phyloP scores from a whole-genome alignment of 1,140 invertebrate genomes.

The Ditylenchus dipsaci region DNA sequence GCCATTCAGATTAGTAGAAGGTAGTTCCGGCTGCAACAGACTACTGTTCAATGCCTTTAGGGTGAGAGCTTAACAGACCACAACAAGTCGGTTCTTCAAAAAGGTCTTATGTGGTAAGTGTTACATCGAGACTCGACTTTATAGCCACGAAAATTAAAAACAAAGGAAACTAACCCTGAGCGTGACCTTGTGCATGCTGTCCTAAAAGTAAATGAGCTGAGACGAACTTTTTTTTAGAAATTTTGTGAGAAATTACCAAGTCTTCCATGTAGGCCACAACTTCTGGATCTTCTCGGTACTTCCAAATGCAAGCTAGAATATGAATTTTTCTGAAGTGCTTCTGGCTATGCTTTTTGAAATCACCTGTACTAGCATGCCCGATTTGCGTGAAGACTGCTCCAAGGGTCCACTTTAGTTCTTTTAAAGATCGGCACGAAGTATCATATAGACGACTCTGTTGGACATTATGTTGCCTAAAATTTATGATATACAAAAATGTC shows the following conservation, averaged over 20 bases:
- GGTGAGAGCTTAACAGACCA: too few relatives aligned
- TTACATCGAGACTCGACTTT: too few relatives aligned
- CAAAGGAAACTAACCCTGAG: slow-evolving; percentile 30
- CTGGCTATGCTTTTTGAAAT: neutral
- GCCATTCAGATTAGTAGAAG: too few relatives aligned
- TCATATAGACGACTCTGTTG: slow-evolving; percentile 45
- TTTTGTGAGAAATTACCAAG: slow-evolving; percentile 1
- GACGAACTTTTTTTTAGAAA: too few relatives aligned
- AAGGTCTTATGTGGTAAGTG: too few relatives aligned
- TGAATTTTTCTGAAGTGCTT: neutral
- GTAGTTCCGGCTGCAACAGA: too few relatives aligned
- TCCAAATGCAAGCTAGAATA: slow-evolving; percentile 41
- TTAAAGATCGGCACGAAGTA: slow-evolving; percentile 45
- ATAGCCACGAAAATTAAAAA: too few relatives aligned
- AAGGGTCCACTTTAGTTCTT: slow-evolving; percentile 45
- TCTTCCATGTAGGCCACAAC: slow-evolving; percentile 44
- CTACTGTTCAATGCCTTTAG: too few relatives aligned
- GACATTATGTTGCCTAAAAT: neutral
- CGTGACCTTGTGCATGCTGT: slow-evolving; percentile 50
- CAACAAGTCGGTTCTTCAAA: too few relatives aligned
- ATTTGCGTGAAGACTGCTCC: slow-evolving; percentile 52
- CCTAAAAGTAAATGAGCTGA: slow-evolving; percentile 1
- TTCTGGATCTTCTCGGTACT: slow-evolving; percentile 43
- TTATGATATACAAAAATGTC: too few relatives aligned
- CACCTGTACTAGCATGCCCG: slow-evolving; percentile 45